Evolutionary conservation across 2,113 vertebrate genomes (phyloP).

Genomic region (Actinemys pallida): DNA sequence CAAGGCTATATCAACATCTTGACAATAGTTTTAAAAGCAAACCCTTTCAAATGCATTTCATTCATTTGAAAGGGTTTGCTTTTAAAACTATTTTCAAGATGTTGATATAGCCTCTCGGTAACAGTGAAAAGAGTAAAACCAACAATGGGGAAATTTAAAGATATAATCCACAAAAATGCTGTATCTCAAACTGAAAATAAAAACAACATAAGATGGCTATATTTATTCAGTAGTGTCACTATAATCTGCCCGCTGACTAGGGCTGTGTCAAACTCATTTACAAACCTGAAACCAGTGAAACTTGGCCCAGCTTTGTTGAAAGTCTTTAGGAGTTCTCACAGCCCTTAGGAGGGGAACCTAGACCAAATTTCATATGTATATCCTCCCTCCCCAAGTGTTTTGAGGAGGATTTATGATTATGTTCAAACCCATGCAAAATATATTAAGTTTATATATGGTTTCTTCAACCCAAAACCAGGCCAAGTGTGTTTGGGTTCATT

Average conservation of each 20-base stretch:
- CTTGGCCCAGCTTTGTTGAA: background rate
- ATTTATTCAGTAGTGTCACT: background rate
- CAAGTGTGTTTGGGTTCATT: background rate
- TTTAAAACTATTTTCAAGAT: background rate
- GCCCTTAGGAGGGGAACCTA: background rate
- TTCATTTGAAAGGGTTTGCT: background rate
- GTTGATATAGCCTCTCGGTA: background rate
- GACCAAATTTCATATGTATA: background rate
- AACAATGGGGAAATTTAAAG: background rate
- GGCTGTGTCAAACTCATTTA: fast-evolving
- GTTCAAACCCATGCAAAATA: conserved; percentile 7
- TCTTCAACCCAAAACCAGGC: background rate
- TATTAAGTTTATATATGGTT: conserved; percentile 5
- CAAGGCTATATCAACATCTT: fast-evolving
- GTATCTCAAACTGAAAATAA: background rate
- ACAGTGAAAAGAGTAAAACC: background rate
- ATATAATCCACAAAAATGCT: background rate
- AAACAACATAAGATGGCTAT: background rate
- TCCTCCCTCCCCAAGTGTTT: background rate
- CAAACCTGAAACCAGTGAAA: background rate
- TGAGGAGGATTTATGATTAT: background rate
- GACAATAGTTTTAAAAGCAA: background rate
- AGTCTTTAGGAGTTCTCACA: background rate
- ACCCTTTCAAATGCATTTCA: background rate
- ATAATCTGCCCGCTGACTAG: background rate